Evolutionary conservation across 2,113 vertebrate species (phyloP), one percentile per base, ranked within the genome.

Genomic region (Danionella cerebrum): DNA sequence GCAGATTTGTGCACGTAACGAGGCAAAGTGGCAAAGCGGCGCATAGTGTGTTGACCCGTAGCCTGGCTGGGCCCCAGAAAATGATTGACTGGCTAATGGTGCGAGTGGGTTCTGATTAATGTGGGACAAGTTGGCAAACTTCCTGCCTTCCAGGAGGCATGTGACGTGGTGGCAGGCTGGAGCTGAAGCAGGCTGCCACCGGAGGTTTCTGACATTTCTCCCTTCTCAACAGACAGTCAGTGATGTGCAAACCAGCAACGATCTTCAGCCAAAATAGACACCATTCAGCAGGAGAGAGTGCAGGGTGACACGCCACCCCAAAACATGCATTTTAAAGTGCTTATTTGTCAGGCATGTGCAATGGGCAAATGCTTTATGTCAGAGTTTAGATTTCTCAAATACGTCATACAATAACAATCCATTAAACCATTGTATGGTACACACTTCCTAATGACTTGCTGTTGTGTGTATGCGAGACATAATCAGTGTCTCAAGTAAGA

Each of bases 21-120:
- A n/a, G n/a, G n/a, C n/a, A n/a, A n/a, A n/a, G n/a, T n/a, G n/a
- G n/a, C n/a, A n/a, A n/a, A n/a, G n/a, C n/a, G n/a, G n/a, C n/a
- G n/a, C n/a, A n/a, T n/a, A n/a, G n/a, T n/a, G n/a, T n/a, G n/a
- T n/a, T n/a, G n/a, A n/a, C n/a, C n/a, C n/a, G 51, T 36, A 74
- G 47, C 47, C 68, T 67, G 63, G 54, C 68, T 75, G 48, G 42
- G 54, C 25, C 55, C 72, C 67, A 66, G 68, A 69, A 70, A 75
- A 67, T 75, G 69, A 75, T 70, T 75, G 67, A 75, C 67, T 70
- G 72, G 67, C 48, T 75, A 70, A 75, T 75, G 72, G 72, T 75
- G 72, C 25, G 24, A 62, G 48, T 62, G 55, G 42, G 67, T 55
- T 53, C 53, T 75, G 72, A 75, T 75, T 75, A 74, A 70, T 75